Conservation (phyloP, 2,888 invertebrate species). For the Agapostemon virescens region DNA sequence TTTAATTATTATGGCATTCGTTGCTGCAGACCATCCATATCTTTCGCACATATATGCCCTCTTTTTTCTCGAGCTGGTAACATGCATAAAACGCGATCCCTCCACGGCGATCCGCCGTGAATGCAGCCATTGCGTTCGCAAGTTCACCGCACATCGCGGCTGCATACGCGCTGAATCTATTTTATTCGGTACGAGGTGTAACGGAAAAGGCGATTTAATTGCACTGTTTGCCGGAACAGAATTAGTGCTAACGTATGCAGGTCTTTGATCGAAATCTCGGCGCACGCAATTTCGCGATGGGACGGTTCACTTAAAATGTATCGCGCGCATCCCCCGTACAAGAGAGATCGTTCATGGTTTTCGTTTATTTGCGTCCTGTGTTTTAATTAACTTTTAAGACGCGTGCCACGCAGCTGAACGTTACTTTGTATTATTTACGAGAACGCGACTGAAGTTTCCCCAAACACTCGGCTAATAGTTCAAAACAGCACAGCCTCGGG, state of each 20-base stretch:
- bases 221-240: neutral
- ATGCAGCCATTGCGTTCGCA: neutral
- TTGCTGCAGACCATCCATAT: conserved; percentile 15
- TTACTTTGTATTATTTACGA: conserved; percentile 26
- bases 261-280: neutral
- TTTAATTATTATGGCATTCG: conserved; percentile 51
- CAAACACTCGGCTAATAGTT: neutral
- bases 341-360: conserved; percentile 27
- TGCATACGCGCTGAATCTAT: neutral
- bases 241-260: neutral
- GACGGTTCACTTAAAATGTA: conserved; percentile 36
- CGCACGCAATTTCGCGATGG: neutral
- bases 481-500: neutral
- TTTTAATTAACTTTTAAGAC: conserved; percentile 34
- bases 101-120: neutral
- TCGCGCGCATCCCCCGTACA: neutral
- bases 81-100: conserved; percentile 4
- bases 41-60: neutral
- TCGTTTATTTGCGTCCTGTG: conserved; percentile 22
- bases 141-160: neutral
- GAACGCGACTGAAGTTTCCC: conserved; percentile 1
- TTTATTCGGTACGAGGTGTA: neutral
- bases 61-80: conserved; percentile 7
- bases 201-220: conserved; percentile 28
- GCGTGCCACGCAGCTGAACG: neutral